A percentile compares a stretch with the other conserved stretches of the same genome.
These are phyloP conservation scores for Cyphomyrus plagiostoma DNA, from an alignment of 2,113 vertebrate genomes.

Conservation along the genomic window DNA sequence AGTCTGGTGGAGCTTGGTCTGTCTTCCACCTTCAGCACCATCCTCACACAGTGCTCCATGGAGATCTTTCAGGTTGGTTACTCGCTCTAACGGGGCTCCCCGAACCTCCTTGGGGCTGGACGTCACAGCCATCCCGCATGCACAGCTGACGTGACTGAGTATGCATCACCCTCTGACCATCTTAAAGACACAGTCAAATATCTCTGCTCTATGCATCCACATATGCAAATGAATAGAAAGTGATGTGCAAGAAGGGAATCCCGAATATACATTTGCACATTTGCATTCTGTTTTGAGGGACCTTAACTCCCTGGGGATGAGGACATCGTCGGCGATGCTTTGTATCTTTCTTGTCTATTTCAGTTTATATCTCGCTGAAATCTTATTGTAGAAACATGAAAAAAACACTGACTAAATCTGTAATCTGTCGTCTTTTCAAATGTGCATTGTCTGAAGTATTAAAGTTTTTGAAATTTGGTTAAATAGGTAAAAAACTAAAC, in stretches of 20 bases:
- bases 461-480: too few relatives aligned
- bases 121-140: neutral
- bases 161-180: neutral
- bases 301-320: neutral
- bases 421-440: too few relatives aligned
- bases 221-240: neutral
- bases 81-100: neutral
- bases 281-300: neutral
- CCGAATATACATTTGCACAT: neutral
- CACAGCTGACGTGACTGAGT: neutral
- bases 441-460: too few relatives aligned
- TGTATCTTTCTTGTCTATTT: too few relatives aligned
- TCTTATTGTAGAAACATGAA: too few relatives aligned
- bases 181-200: neutral
- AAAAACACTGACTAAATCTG: too few relatives aligned
- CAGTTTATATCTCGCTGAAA: too few relatives aligned
- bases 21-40: conserved; percentile 96
- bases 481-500: too few relatives aligned
- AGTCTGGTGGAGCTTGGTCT: conserved; percentile 92
- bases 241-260: neutral
- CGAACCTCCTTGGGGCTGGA: neutral
- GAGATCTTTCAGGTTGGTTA: conserved; percentile 87
- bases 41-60: conserved; percentile 92
- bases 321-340: too few relatives aligned
- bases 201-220: neutral